Evolutionary conservation across 2,888 invertebrate genomes (phyloP).

Genomic region (Smittia aterrima): DNA sequence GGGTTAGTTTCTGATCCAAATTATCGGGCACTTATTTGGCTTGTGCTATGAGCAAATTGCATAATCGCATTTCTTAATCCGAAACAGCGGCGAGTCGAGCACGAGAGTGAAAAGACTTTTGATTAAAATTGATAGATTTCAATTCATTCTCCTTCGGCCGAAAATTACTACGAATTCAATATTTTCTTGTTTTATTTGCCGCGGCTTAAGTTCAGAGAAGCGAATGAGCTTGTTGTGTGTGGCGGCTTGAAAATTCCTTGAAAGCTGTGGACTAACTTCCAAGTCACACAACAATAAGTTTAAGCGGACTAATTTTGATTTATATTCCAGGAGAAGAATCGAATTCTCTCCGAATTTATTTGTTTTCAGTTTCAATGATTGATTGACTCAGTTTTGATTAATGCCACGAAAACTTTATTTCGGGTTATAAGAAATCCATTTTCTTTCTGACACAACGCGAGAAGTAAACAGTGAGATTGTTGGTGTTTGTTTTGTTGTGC

Average conservation of each 20-base stretch:
- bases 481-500: conserved; percentile 1
- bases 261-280: background rate
- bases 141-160: background rate
- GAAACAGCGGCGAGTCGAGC: too few species aligned
- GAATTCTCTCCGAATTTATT: conserved; percentile 4
- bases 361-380: conserved; percentile 34
- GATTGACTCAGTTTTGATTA: conserved; percentile 40
- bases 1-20: background rate
- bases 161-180: background rate
- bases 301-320: conserved; percentile 15
- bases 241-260: too few species aligned
- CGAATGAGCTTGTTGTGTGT: too few species aligned
- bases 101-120: background rate
- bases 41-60: background rate
- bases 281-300: background rate
- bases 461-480: background rate
- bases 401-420: background rate
- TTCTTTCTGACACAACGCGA: background rate
- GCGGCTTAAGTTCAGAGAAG: too few species aligned
- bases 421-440: conserved; percentile 1
- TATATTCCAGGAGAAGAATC: background rate
- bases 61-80: background rate
- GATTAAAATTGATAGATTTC: background rate
- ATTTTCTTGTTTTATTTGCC: too few species aligned
- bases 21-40: background rate